Evolutionary conservation across 1,140 invertebrate species (phyloP), one percentile per base, ranked within the genome.

Genomic region (Samia ricini): DNA sequence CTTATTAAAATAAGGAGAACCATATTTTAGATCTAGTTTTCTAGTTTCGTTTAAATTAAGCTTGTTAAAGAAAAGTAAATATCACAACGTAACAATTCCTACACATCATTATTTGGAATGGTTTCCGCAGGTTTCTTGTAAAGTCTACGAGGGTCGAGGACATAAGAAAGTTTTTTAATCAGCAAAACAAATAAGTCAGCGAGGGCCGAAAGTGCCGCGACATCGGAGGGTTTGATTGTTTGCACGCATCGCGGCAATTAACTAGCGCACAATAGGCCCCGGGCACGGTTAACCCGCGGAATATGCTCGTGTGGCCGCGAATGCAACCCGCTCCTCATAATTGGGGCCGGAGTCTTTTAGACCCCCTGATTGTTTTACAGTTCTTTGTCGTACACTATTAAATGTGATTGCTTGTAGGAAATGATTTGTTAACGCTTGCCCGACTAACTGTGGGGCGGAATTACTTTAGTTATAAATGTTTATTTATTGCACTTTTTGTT

Each of bases 261-360:
- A 33, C 15, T 19, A 18, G 20, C 29, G 23, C 21, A 63, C 61
- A 67, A 67, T 62, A 50, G 24, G 21, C 19, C 36, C 36, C 21
- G 56, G 36, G 61, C 55, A 23, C 26, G 61, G 57, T 55, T 66
- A 70, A 68, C 63, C 62, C 63, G 66, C 50, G 63, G 60, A 72
- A 72, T 72, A 72, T 72, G 69, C 57, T 72, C 60, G 66, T 67
- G 69, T 49, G 69, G 61, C 51, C 61, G 57, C 48, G 20, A 56
- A 62, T 71, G 52, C 33, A n/a, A 33, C 42, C 26, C 60, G 33
- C 55, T 55, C 36, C 19, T n/a, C 23, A 54, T 22, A 61, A 58
- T 55, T 49, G 56, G 23, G 26, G 22, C 50, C 52, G 24, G 55
- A 33, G 29, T 57, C 33, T 57, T 57, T 57, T 21, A n/a, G 23